A percentile compares a stretch with the other conserved stretches of the same genome.
Evolutionary conservation across 1,140 invertebrate genomes (phyloP).

Genomic region (Grapholita molesta): DNA sequence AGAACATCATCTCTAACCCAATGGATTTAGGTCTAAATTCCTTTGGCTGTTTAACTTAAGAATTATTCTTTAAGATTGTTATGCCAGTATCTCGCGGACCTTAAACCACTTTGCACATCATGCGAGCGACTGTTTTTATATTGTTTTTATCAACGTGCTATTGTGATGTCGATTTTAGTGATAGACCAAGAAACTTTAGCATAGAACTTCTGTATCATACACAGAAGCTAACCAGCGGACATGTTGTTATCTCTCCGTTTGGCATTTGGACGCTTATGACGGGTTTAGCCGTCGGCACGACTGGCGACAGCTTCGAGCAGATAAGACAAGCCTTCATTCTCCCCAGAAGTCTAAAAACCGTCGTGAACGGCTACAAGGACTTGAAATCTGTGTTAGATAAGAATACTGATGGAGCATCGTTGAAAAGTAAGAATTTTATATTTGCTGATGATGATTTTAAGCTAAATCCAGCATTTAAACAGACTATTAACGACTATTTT

Average conservation of each 20-base stretch:
- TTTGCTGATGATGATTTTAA: slow-evolving; percentile 57
- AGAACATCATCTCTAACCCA: background rate
- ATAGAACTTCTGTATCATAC: slow-evolving; percentile 60
- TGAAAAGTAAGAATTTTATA: slow-evolving; percentile 60
- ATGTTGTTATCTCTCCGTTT: slow-evolving; percentile 70
- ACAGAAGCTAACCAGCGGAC: slow-evolving; percentile 46
- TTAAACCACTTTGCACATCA: slow-evolving; percentile 30
- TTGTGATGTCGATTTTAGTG: slow-evolving; percentile 53
- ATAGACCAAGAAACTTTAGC: slow-evolving; percentile 62
- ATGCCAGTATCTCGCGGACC: slow-evolving; percentile 6
- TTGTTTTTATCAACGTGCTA: slow-evolving; percentile 36
- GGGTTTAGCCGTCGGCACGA: slow-evolving; percentile 53
- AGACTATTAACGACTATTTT: slow-evolving; percentile 46
- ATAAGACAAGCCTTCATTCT: slow-evolving; percentile 48
- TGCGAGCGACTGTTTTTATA: slow-evolving; percentile 32
- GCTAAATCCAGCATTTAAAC: slow-evolving; percentile 40
- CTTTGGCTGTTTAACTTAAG: background rate
- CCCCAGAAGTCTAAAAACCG: slow-evolving; percentile 37
- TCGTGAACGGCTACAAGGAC: slow-evolving; percentile 50
- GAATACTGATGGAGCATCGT: slow-evolving; percentile 39
- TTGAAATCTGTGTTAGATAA: slow-evolving; percentile 44
- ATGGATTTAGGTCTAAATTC: background rate
- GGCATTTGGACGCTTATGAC: slow-evolving; percentile 68
- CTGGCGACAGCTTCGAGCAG: slow-evolving; percentile 41
- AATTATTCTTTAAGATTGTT: background rate